phyloP scores from a whole-genome alignment of 2,797 vertebrate genomes.

The Hoplostethus mediterraneus region DNA sequence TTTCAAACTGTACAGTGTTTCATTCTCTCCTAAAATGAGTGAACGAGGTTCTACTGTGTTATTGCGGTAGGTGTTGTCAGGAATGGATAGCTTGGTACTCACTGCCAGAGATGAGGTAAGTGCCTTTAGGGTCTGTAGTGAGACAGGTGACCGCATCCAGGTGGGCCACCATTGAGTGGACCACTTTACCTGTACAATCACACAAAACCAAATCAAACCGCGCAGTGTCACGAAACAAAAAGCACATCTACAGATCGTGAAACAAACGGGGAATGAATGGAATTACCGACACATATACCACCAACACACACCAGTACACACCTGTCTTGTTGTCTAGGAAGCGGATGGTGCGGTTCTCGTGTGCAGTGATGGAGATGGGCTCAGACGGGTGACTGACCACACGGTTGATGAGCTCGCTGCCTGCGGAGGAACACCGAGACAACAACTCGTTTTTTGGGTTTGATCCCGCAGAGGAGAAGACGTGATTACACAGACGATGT shows the following conservation, averaged over 20 bases:
- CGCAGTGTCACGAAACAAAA: no score
- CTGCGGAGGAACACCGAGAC: slow-evolving; percentile 69
- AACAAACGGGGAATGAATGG: not conserved
- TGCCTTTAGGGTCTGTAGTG: slow-evolving; percentile 91
- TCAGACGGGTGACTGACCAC: slow-evolving; percentile 92
- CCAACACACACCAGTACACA: slow-evolving; percentile 61
- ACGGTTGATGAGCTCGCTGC: slow-evolving; percentile 89
- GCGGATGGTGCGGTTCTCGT: slow-evolving; percentile 92
- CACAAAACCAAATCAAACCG: slow-evolving; percentile 1
- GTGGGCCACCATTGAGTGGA: slow-evolving; percentile 95
- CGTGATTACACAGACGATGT: no score
- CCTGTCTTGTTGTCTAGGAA: slow-evolving; percentile 94
- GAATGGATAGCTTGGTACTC: slow-evolving; percentile 65
- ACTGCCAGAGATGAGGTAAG: slow-evolving; percentile 95
- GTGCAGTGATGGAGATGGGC: slow-evolving; percentile 90
- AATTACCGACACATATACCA: not conserved
- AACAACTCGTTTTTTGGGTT: not conserved
- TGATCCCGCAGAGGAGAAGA: not conserved
- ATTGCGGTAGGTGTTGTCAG: no score
- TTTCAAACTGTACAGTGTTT: not conserved
- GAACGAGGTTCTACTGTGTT: not conserved
- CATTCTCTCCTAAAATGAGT: not conserved
- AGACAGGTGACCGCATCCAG: slow-evolving; percentile 93
- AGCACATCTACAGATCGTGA: not conserved
- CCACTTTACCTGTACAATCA: slow-evolving; percentile 84